These are phyloP conservation scores for Alloplasta piceator DNA, from an alignment of 2,888 invertebrate genomes.

Conservation along the genomic window DNA sequence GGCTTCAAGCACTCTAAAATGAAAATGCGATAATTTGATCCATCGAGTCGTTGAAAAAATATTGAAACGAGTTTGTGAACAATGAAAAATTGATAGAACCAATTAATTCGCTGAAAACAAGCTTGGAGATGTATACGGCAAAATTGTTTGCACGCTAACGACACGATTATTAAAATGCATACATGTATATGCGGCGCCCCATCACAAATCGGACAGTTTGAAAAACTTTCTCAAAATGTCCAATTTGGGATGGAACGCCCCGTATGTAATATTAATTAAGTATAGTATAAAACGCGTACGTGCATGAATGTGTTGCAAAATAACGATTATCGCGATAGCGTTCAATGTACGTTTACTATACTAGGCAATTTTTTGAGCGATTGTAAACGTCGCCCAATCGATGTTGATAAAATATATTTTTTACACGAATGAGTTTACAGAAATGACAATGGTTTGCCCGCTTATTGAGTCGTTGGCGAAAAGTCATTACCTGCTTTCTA, in stretches of 20 bases:
- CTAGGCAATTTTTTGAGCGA: conserved; percentile 68
- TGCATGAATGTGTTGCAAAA: conserved; percentile 65
- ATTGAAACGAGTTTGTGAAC: not conserved
- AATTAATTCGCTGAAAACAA: conserved; percentile 4
- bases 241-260: no score
- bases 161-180: conserved; percentile 51
- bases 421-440: conserved; percentile 80
- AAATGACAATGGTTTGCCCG: conserved; percentile 56
- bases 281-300: conserved; percentile 50
- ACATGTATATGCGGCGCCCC: not conserved
- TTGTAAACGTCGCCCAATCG: conserved; percentile 74
- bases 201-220: no score
- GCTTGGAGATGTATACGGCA: conserved; percentile 30
- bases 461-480: conserved; percentile 38
- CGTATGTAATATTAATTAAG: conserved; percentile 42
- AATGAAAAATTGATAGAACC: not conserved
- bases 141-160: conserved; percentile 39
- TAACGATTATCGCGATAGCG: conserved; percentile 67
- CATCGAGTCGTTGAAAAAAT: not conserved
- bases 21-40: not conserved
- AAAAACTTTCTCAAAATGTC: no score
- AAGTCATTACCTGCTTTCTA: not conserved
- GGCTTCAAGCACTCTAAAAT: not conserved
- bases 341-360: conserved; percentile 71
- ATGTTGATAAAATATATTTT: conserved; percentile 82